phyloP scores from a whole-genome alignment of 1,140 invertebrate species.

The Tetraneura akinire region DNA sequence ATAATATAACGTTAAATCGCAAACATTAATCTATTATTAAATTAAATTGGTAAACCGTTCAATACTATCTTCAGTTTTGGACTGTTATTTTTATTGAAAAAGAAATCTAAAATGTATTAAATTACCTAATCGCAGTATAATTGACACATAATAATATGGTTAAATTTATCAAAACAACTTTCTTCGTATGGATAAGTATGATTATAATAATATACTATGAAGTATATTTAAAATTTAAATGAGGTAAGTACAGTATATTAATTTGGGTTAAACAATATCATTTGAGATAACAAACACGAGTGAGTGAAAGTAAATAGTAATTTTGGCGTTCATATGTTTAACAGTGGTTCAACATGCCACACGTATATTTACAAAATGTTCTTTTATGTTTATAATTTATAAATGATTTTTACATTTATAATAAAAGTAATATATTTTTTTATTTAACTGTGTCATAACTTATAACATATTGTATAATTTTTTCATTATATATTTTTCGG shows the following conservation, averaged over 20 bases:
- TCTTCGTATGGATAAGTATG: neutral
- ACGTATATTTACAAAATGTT: neutral
- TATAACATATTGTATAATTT: too few relatives aligned
- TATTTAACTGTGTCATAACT: too few relatives aligned
- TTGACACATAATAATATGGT: neutral
- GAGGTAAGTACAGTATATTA: neutral
- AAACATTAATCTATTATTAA: too few relatives aligned
- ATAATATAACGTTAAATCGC: too few relatives aligned
- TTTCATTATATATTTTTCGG: too few relatives aligned
- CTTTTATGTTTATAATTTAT: neutral
- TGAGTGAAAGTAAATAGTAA: conserved; percentile 13
- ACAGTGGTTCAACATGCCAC: neutral
- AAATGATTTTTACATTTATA: too few relatives aligned
- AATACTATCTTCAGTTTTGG: too few relatives aligned
- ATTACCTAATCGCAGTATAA: neutral
- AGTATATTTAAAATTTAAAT: conserved; percentile 8
- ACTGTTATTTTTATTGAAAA: neutral
- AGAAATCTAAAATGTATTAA: neutral
- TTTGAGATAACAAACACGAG: neutral
- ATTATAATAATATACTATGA: neutral
- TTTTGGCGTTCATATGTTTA: neutral
- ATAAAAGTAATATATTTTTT: too few relatives aligned
- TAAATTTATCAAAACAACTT: neutral
- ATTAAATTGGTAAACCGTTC: too few relatives aligned
- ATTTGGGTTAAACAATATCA: neutral